Evolutionary conservation across 2,888 invertebrate species (phyloP).

Genomic region (Thereva nobilitata): DNA sequence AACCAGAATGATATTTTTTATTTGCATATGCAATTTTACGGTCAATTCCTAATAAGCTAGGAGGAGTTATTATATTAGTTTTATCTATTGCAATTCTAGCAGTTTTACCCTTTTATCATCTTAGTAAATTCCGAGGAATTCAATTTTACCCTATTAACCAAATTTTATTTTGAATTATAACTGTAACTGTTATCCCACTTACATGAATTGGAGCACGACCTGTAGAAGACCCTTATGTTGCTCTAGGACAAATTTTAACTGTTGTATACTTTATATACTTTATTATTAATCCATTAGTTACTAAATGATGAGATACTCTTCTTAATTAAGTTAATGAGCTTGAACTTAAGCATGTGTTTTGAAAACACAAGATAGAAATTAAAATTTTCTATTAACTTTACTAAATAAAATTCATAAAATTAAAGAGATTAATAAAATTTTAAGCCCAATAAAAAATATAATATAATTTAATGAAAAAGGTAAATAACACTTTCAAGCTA

Average conservation of each 20-base stretch:
- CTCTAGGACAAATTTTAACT: conserved; percentile 66
- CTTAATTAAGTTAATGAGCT: conserved; percentile 66
- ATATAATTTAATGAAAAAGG: conserved; percentile 67
- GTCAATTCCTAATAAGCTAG: conserved; percentile 79
- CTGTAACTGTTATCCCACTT: conserved; percentile 64
- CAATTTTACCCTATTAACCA: conserved; percentile 67
- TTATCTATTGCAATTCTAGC: conserved; percentile 70
- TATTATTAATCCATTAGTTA: too few species aligned
- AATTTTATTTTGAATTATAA: conserved; percentile 65
- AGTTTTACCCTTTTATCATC: conserved; percentile 63
- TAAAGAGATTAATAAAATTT: conserved; percentile 56
- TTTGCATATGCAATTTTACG: conserved; percentile 83
- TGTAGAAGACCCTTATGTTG: conserved; percentile 69
- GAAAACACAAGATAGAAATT: conserved; percentile 69
- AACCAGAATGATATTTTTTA: conserved; percentile 84
- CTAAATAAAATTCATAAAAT: conserved; percentile 58
- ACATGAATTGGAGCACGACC: conserved; percentile 74
- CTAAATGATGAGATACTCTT: conserved; percentile 63
- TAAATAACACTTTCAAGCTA: conserved; percentile 69
- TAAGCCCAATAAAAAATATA: conserved; percentile 64
- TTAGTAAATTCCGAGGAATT: conserved; percentile 64
- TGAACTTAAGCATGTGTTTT: conserved; percentile 68
- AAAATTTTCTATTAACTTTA: conserved; percentile 65
- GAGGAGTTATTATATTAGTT: conserved; percentile 63
- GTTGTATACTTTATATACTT: conserved; percentile 63